phyloP scores from a whole-genome alignment of 2,797 vertebrate genomes.

The Acrocephalus scirpaceus region DNA sequence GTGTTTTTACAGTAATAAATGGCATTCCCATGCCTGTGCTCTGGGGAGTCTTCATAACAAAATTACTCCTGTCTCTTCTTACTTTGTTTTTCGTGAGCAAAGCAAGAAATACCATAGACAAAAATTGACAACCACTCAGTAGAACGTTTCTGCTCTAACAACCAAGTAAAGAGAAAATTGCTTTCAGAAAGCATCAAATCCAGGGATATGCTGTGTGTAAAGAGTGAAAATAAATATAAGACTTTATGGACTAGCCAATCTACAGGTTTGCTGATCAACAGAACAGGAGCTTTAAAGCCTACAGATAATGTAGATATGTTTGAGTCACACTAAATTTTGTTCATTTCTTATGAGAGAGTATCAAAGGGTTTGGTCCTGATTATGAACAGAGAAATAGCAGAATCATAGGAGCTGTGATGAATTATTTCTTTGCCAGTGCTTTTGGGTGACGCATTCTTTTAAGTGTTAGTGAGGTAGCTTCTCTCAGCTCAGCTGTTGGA shows the following conservation, averaged over 20 bases:
- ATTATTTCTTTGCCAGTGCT: not conserved
- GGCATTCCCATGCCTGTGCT: not conserved
- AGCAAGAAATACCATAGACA: not conserved
- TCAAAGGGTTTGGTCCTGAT: not conserved
- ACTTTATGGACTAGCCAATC: no score
- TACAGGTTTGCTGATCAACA: not conserved
- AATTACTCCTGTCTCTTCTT: not conserved
- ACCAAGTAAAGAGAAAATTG: not conserved
- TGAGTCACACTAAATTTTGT: not conserved
- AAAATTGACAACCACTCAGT: not conserved
- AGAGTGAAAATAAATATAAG: not conserved
- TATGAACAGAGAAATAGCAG: not conserved
- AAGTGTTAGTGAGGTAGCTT: not conserved
- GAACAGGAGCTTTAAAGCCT: not conserved
- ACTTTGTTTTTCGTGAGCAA: not conserved
- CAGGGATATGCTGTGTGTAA: not conserved
- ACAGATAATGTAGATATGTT: not conserved
- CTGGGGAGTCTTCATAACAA: not conserved
- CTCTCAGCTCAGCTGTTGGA: not conserved
- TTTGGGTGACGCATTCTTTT: not conserved
- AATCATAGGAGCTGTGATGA: not conserved
- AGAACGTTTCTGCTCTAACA: not conserved
- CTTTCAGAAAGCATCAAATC: not conserved
- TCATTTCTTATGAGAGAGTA: not conserved
- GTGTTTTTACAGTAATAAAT: not conserved